These are phyloP conservation scores for Plutomurus gul DNA, from an alignment of 1,140 invertebrate species.

Conservation along the genomic window DNA sequence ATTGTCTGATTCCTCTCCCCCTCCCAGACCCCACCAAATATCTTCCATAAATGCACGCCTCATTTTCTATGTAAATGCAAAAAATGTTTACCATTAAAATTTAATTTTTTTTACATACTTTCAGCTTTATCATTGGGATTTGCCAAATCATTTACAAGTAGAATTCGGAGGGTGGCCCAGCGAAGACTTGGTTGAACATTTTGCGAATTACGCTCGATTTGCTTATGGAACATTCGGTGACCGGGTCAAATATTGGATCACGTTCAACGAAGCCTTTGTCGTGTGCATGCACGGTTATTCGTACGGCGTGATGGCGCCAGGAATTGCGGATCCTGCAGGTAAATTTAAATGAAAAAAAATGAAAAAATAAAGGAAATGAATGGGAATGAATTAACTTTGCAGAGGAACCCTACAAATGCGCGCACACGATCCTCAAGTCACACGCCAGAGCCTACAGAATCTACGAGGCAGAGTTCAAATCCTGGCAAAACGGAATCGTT, in stretches of 20 bases:
- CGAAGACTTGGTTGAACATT: conserved; percentile 45
- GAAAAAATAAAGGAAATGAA: too few relatives aligned
- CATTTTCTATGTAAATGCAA: background rate
- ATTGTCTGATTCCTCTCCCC: too few relatives aligned
- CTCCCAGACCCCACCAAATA: too few relatives aligned
- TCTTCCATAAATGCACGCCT: too few relatives aligned
- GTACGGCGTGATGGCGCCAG: conserved; percentile 42
- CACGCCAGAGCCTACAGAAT: conserved; percentile 52
- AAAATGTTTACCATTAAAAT: background rate
- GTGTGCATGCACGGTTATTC: conserved; percentile 68
- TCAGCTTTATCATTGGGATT: conserved; percentile 60
- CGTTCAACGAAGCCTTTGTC: conserved; percentile 60
- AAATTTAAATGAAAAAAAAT: too few relatives aligned
- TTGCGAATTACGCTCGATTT: conserved; percentile 48
- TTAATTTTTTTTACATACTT: background rate
- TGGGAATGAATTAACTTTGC: background rate
- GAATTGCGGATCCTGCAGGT: background rate
- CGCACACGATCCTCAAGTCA: conserved; percentile 47
- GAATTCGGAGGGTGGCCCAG: conserved; percentile 58
- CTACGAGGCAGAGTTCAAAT: conserved; percentile 50
- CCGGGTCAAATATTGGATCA: conserved; percentile 57
- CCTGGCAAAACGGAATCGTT: conserved; percentile 56
- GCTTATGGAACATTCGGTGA: conserved; percentile 56
- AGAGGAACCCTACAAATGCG: conserved; percentile 39
- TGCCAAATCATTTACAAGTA: conserved; percentile 56